Evolutionary conservation across 2,797 vertebrate species (phyloP), one percentile per base, ranked within the genome.

Genomic region (Sphenodon punctatus): DNA sequence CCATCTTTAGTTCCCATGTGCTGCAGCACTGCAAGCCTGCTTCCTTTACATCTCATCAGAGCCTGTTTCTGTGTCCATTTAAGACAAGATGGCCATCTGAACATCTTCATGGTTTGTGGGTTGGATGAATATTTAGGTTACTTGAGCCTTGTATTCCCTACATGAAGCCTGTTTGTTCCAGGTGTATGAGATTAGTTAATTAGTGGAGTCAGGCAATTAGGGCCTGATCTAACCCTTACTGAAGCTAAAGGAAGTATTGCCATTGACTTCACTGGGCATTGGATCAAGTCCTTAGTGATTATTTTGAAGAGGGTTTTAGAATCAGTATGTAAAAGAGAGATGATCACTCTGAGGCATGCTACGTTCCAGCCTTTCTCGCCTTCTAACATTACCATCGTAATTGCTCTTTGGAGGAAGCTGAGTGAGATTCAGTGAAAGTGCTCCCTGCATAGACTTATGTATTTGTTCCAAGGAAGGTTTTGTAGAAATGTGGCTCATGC

Each of bases 121-220:
- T 88, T 90, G 76, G 89, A 86, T 71, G 74, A 86, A 78, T 91
- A 66, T 86, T 88, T 45, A 64, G 59, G 92, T 89, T 91, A 93
- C 67, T 43, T 2, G 86, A 93, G 71, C 82, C 51, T 41, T 73
- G 74, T 27, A 74, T 85, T 60, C 90, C 41, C 76, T 0, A 88
- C 85, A 59, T 85, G 89, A 41, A 91, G 89, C 63, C 88, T 92
- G 78, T 78, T 74, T 36, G 63, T 78, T 89, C 92, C 92, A 93
- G 92, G 90, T 93, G 92, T 78, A 81, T 78, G 88, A 92, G 90
- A 92, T 93, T 93, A 92, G 82, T 71, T 91, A 86, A 91, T 93
- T 91, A 92, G 66, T 14, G 81, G 71, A 90, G 49, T 34, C 68
- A 83, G 69, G 80, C 88, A 92, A 92, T 93, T 91, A 92, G n/a